Base-by-base conservation (phyloP, 1,140 invertebrate genomes). In the Cydia strobilella region DNA sequence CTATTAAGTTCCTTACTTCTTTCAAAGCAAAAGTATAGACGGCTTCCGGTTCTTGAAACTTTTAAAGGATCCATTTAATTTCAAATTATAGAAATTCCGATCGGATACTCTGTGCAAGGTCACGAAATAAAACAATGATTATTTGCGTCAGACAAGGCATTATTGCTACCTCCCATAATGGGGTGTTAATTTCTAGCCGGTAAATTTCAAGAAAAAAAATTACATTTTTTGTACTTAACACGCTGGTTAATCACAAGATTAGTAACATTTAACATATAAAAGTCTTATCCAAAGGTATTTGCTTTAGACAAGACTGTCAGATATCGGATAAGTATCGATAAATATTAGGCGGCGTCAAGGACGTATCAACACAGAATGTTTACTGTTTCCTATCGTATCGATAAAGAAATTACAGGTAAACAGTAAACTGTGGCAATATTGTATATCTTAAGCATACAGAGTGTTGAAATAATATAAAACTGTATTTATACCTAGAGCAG, bases 301-400 rank as follows among this genome's bases (percentile, higher is more conserved):
- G 6, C 10, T 23, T 59, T 12, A 59, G 54, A 20, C 54, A 59
- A 18, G 15, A 54, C 12, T 20, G 65, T 69, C 65, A n/a, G 27
- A 25, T 66, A 66, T 69, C 15, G 12, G 63, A 35, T 69, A 69
- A 69, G 65, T 42, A 69, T 69, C 27, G 65, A 69, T 39, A 35
- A 69, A 69, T 35, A 69, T n/a, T 69, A 69, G 65, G 31, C n/a
- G 65, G 12, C 65, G 31, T 69, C 65, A 69, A 69, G 65, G 65
- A 69, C 65, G 35, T 18, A 18, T 65, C 63, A 35, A 69, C 18
- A 66, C 15, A 69, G 1, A 69, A n/a, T 23, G 65, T 42, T 18
- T 18, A 18, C 27, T 23, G 20, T 25, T 63, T 25, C 65, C 23
- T 69, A 69, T 69, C 65, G 65, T 12, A 35, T 35, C 31, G 31